A percentile compares a stretch with the other conserved stretches of the same genome.
phyloP scores from a whole-genome alignment of 2,113 vertebrate genomes.

The Oreocharis arfaki region DNA sequence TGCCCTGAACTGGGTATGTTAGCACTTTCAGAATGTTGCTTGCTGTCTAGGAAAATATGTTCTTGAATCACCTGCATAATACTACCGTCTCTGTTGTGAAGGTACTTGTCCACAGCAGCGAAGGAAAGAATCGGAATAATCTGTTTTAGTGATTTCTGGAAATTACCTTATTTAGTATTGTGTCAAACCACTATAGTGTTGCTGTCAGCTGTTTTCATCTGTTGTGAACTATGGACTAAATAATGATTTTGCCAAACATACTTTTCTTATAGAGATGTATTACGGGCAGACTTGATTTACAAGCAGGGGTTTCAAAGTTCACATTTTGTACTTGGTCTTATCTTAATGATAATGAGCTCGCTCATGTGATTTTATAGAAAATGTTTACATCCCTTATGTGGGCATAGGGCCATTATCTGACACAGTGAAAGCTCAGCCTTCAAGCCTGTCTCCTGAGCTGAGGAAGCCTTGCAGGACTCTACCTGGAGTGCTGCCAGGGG shows the following conservation, averaged over 20 bases:
- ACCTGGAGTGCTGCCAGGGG: not conserved
- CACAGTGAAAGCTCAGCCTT: not conserved
- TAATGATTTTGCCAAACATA: not conserved
- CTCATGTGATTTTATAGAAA: not conserved
- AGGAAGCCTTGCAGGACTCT: not conserved
- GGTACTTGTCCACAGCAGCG: not conserved
- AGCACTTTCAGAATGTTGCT: not conserved
- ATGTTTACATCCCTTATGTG: not conserved
- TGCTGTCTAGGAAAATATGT: not conserved
- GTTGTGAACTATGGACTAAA: not conserved
- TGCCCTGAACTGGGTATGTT: not conserved
- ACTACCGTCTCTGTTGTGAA: not conserved
- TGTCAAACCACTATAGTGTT: not conserved
- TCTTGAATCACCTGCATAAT: not conserved
- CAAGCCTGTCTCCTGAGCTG: not conserved
- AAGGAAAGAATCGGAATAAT: not conserved
- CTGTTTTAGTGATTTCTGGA: not conserved
- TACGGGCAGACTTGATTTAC: not conserved
- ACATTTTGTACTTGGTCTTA: not conserved
- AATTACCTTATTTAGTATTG: not conserved
- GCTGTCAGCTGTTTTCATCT: not conserved
- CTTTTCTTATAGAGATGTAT: not conserved
- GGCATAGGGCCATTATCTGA: not conserved
- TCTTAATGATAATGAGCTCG: constrained; percentile 5
- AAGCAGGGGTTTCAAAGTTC: constrained; percentile 17